A percentile compares a stretch with the other conserved stretches of the same genome.
These are phyloP conservation scores for Paramisgurnus dabryanus DNA, from an alignment of 2,113 vertebrate species.

Conservation along the genomic window DNA sequence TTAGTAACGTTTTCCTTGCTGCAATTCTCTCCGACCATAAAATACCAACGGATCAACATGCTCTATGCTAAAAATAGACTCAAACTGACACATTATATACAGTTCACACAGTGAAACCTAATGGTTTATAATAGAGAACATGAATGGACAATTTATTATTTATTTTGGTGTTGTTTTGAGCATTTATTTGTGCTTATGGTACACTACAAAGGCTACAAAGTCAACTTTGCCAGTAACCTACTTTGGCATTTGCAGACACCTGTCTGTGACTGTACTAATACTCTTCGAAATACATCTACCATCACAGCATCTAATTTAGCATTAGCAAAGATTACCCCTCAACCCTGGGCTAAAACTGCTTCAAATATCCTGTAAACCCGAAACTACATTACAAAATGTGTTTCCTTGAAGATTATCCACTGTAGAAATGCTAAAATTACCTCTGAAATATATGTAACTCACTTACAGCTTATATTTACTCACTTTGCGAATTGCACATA, in stretches of 20 bases:
- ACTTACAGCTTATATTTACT: neutral
- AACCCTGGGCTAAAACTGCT: neutral
- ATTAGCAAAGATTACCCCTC: constrained; percentile 38
- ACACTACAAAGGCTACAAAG: constrained; percentile 8
- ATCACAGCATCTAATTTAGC: constrained; percentile 41
- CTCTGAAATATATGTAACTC: neutral
- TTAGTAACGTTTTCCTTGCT: neutral
- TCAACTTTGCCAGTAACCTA: neutral
- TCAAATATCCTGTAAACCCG: constrained; percentile 26
- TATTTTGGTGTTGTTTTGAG: neutral
- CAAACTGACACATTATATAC: neutral
- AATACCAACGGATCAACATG: too few species aligned
- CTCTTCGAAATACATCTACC: constrained; percentile 29
- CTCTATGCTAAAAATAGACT: neutral
- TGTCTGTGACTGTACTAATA: constrained; percentile 12
- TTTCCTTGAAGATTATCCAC: constrained; percentile 31
- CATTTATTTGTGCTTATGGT: neutral
- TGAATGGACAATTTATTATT: neutral
- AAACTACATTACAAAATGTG: constrained; percentile 29
- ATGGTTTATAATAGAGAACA: too few species aligned
- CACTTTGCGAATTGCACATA: neutral
- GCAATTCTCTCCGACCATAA: neutral
- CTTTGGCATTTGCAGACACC: constrained; percentile 6
- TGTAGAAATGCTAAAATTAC: constrained; percentile 3
- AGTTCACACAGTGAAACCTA: too few species aligned